Conservation (phyloP, 2,797 vertebrate species). For the Poeciliopsis presidionis region DNA sequence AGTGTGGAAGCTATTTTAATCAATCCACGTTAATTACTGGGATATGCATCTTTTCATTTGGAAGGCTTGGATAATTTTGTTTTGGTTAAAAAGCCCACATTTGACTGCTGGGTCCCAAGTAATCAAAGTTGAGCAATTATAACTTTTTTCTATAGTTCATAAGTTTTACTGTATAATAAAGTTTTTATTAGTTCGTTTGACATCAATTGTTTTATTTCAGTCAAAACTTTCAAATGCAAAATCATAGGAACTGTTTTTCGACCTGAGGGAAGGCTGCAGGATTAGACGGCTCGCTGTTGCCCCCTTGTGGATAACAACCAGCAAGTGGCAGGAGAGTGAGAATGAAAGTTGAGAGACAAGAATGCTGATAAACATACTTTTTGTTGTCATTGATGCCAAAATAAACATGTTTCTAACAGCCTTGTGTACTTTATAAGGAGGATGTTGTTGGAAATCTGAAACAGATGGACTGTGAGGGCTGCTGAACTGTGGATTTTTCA, state of each 20-base stretch:
- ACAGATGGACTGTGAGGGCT: slow-evolving; percentile 33
- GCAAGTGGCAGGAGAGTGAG: background rate
- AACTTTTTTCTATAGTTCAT: background rate
- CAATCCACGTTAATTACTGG: slow-evolving; percentile 4
- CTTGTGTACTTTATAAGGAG: slow-evolving; percentile 25
- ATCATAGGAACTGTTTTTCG: background rate
- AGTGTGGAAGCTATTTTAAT: background rate
- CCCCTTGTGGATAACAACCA: slow-evolving; percentile 59
- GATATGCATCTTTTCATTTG: background rate
- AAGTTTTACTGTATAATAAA: slow-evolving; percentile 8
- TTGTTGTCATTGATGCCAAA: slow-evolving; percentile 31
- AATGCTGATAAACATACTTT: background rate
- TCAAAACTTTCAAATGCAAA: background rate
- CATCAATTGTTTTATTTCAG: background rate
- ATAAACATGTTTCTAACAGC: slow-evolving; percentile 34
- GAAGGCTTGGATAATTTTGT: slow-evolving; percentile 5
- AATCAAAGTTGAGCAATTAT: slow-evolving; percentile 10
- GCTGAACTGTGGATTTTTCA: slow-evolving; percentile 39
- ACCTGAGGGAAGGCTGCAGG: background rate
- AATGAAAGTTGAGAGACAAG: slow-evolving; percentile 3
- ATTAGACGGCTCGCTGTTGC: slow-evolving; percentile 63
- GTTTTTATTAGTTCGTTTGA: background rate
- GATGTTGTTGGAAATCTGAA: slow-evolving; percentile 30
- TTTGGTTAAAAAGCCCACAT: slow-evolving; percentile 20
- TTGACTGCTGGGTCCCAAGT: background rate